Evolutionary conservation across 2,888 invertebrate species (phyloP), one percentile per base, ranked within the genome.

Genomic region (Acronicta aceris): DNA sequence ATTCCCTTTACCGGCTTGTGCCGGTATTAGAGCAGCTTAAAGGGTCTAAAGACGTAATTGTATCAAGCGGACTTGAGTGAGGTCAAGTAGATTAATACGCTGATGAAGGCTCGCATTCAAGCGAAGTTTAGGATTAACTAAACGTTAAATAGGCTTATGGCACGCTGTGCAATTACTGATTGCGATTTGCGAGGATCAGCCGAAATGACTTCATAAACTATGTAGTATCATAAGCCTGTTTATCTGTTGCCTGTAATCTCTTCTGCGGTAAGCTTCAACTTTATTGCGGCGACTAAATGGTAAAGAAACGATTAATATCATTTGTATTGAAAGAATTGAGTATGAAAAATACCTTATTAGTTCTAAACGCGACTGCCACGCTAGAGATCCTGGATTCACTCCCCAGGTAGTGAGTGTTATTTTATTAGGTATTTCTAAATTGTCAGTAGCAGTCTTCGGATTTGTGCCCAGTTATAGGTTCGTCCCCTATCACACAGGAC

Each of bases 31-130:
- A 63, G 51, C 59, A 50, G 73, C 73, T 69, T 73, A 76, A 72
- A 66, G 70, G 73, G 73, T 73, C 50, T 71, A 54, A 75, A 59
- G 66, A 73, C 70, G 70, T 70, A 76, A 74, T 74, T 70, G 66
- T 74, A 74, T 74, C 63, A 70, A 65, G 59, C 27, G 47, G 55
- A 59, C 65, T 65, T 73, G 57, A 54, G 40, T 46, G 64, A 57
- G 70, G 70, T 76, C 70, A 68, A 70, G 54, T 65, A 63, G 63
- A 73, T 76, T 74, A 72, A 65, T 61, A 65, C 58, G 65, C 54
- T 65, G 58, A 64, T 57, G 50, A 57, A 56, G 59, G 58, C 49
- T 59, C 33, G 16, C 42, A 56, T 50, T 36, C 30, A 54, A 59
- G 49, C 48, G 54, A 60, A 50, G 42, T 43, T 49, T n/a, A 43